Conservation (phyloP, 2,113 vertebrate genomes). For the Petaurus breviceps region DNA sequence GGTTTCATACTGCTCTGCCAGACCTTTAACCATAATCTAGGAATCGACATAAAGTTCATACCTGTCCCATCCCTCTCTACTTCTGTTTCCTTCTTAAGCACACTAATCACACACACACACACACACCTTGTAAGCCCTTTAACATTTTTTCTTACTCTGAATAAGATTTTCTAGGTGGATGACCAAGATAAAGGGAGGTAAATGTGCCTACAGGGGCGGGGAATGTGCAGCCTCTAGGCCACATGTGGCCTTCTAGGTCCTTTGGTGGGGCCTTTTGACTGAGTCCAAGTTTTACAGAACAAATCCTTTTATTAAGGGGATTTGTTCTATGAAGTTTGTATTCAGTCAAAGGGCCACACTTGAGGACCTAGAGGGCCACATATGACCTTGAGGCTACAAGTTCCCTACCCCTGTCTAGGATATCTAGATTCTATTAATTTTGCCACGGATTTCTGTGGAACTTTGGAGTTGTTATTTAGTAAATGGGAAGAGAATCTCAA, state of each 20-base stretch:
- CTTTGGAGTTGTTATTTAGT: not conserved
- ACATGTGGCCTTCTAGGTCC: too few species aligned
- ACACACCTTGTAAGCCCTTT: not conserved
- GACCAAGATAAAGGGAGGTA: not conserved
- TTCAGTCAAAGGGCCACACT: too few species aligned
- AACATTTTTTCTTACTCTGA: not conserved
- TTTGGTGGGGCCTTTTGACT: too few species aligned
- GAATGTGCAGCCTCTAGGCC: too few species aligned
- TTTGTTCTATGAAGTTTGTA: too few species aligned
- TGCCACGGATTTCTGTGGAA: not conserved
- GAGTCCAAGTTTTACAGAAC: too few species aligned
- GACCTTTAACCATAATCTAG: not conserved
- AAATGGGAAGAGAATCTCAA: not conserved
- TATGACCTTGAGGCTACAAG: too few species aligned
- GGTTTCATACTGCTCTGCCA: not conserved
- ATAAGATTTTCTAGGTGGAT: not conserved
- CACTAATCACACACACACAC: too few species aligned
- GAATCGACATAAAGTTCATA: not conserved
- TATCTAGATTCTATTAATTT: not conserved
- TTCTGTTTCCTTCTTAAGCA: too few species aligned
- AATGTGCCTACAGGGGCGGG: not conserved
- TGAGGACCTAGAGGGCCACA: too few species aligned
- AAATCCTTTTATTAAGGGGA: too few species aligned
- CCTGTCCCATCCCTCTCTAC: not conserved
- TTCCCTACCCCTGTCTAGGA: too few species aligned